These are phyloP conservation scores for Aurelia sp. DNA, from an alignment of 30 jellyfish, hydroid and myxozoan species.

Conservation along the genomic window DNA sequence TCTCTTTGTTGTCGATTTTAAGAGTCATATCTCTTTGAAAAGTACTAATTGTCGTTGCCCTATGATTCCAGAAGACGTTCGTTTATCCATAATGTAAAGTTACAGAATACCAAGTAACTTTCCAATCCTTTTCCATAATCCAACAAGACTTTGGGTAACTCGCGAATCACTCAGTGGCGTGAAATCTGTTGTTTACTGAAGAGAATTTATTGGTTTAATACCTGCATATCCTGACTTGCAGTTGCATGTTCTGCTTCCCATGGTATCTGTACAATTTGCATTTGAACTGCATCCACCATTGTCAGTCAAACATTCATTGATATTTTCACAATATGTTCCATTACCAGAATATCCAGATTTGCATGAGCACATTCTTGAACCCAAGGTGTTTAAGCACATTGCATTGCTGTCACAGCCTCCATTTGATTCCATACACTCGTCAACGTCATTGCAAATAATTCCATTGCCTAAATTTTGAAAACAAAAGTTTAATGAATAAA, in stretches of 20 bases:
- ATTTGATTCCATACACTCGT: background rate
- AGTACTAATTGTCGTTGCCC: too few relatives aligned
- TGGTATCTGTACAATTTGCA: constrained; percentile 29
- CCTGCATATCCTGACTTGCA: constrained; percentile 35
- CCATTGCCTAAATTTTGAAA: constrained; percentile 2
- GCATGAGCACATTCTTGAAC: constrained; percentile 31
- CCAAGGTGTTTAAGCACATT: constrained; percentile 8
- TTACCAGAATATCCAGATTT: constrained; percentile 38
- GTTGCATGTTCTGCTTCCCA: constrained; percentile 21
- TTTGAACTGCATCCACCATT: background rate
- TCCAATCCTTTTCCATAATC: too few relatives aligned
- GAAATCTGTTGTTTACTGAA: too few relatives aligned
- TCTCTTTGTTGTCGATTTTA: too few relatives aligned
- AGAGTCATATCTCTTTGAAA: too few relatives aligned
- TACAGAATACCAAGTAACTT: too few relatives aligned
- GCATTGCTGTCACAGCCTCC: constrained; percentile 29
- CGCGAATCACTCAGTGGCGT: too few relatives aligned
- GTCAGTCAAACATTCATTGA: constrained; percentile 22
- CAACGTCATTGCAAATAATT: too few relatives aligned
- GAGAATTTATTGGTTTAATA: background rate
- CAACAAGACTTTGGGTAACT: too few relatives aligned
- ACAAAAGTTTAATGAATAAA: background rate
- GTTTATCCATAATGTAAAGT: too few relatives aligned
- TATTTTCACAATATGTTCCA: constrained; percentile 34
- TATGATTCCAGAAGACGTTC: too few relatives aligned